Evolutionary conservation across 1,140 invertebrate genomes (phyloP).

Genomic region (Drosophila tani): DNA sequence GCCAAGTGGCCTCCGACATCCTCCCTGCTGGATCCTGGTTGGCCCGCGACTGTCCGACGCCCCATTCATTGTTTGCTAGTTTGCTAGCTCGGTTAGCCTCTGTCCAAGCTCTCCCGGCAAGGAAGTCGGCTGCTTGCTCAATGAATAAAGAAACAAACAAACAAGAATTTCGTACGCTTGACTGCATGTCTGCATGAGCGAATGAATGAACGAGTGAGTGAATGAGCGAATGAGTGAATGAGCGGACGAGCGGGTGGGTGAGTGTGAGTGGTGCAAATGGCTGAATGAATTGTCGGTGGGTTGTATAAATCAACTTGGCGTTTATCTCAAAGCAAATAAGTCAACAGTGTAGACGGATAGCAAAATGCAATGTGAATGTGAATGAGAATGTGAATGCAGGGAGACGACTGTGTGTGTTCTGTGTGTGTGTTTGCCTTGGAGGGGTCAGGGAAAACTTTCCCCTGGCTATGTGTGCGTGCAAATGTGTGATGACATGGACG

Average conservation of each 20-base stretch:
- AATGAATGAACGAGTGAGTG: constrained; percentile 41
- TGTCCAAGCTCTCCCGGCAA: constrained; percentile 33
- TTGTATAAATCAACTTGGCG: constrained; percentile 82
- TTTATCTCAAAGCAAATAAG: constrained; percentile 83
- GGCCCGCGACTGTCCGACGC: not conserved
- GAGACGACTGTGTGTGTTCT: not conserved
- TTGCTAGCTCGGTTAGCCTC: constrained; percentile 58
- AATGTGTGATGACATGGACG: constrained; percentile 71
- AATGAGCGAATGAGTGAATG: constrained; percentile 31
- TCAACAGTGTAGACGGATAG: constrained; percentile 81
- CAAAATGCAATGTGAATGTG: constrained; percentile 69
- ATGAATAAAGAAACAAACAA: constrained; percentile 83
- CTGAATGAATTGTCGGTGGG: constrained; percentile 82
- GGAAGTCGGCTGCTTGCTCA: constrained; percentile 55
- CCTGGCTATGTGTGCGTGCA: constrained; percentile 12
- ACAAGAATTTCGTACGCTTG: constrained; percentile 80
- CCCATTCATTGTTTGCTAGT: constrained; percentile 70
- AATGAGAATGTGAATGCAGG: constrained; percentile 53
- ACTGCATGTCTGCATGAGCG: constrained; percentile 73
- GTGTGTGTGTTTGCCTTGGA: not conserved
- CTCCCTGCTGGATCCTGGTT: constrained; percentile 5
- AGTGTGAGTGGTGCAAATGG: constrained; percentile 68
- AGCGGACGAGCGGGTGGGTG: constrained; percentile 23
- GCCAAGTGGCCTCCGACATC: constrained; percentile 34
- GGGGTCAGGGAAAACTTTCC: constrained; percentile 25